These are phyloP conservation scores for Herpailurus yagouaroundi DNA, from an alignment of 2,113 vertebrate genomes.

Conservation along the genomic window DNA sequence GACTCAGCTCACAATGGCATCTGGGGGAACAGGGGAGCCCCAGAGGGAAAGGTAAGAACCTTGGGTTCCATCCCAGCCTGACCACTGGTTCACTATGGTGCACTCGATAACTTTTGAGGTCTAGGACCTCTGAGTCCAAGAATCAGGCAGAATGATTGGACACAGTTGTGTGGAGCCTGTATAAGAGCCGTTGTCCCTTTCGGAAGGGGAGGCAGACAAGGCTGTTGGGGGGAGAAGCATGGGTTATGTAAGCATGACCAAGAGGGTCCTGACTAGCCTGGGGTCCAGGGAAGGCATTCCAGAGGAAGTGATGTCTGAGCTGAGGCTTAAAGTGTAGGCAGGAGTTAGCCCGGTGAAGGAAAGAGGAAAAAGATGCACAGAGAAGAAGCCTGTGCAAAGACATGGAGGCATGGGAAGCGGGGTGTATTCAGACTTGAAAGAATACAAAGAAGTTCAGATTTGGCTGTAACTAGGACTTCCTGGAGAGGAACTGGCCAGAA, in stretches of 20 bases:
- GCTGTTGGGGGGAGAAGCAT: neutral
- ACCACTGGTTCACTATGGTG: neutral
- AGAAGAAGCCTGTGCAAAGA: neutral
- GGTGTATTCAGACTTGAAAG: neutral
- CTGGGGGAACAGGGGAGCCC: neutral
- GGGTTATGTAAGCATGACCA: neutral
- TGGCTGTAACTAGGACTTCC: neutral
- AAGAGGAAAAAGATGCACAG: neutral
- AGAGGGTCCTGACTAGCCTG: neutral
- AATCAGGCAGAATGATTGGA: neutral
- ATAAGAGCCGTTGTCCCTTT: neutral
- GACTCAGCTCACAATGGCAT: conserved; percentile 42
- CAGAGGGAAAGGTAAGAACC: conserved; percentile 67
- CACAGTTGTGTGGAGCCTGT: neutral
- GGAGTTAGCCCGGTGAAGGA: neutral
- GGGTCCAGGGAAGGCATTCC: neutral
- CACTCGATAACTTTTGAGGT: conserved; percentile 6
- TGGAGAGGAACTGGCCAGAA: neutral
- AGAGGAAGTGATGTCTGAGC: neutral
- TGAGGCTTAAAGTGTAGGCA: neutral
- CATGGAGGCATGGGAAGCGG: neutral
- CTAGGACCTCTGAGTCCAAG: neutral
- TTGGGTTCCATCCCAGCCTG: neutral
- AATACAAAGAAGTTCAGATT: neutral
- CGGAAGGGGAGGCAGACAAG: neutral